Base-by-base conservation (phyloP, 1,140 invertebrate species). In the Ephestia elutella region DNA sequence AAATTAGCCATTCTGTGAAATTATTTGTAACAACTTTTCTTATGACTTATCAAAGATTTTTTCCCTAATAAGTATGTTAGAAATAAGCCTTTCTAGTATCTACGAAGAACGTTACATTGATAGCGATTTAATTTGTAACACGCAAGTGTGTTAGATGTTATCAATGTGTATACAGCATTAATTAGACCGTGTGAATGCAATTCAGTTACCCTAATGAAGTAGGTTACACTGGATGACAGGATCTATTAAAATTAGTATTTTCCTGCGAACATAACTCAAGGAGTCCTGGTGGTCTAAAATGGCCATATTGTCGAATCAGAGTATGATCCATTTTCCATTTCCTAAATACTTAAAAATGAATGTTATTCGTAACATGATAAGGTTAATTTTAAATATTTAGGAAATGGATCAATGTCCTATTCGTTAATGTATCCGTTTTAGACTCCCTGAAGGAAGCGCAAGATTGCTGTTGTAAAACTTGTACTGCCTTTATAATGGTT, bases 141-240 rank as follows among this genome's bases (percentile, higher is more conserved):
- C 38, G 38, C 38, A 44, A 9, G 30, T 32, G 30, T 32, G 5
- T 44, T 2, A 44, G 38, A 44, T 44, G 15, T 10, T 15, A 44
- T 44, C 38, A 15, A 15, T 44, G 38, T 44, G 38, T 5, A 44
- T 15, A 44, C 38, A 15, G 38, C 38, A 9, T 44, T 44, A 44
- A 44, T 44, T 44, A 44, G 38, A 44, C 38, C 38, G 38, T 44
- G 38, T 8, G 38, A 44, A 44, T 44, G 38, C 15, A 44, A 38
- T 44, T 44, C 10, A 44, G 2, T 44, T 44, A 17, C 38, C 38
- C 38, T 44, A 44, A 44, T 44, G 38, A 44, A 44, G 38, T 44
- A 15, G 38, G 38, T 44, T 44, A 44, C 15, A 44, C n/a, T 9
- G 38, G 38, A 44, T n/a, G n/a, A n/a, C n/a, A n/a, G n/a, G n/a